phyloP scores from a whole-genome alignment of 2,888 invertebrate species.

The Xanthia togata region DNA sequence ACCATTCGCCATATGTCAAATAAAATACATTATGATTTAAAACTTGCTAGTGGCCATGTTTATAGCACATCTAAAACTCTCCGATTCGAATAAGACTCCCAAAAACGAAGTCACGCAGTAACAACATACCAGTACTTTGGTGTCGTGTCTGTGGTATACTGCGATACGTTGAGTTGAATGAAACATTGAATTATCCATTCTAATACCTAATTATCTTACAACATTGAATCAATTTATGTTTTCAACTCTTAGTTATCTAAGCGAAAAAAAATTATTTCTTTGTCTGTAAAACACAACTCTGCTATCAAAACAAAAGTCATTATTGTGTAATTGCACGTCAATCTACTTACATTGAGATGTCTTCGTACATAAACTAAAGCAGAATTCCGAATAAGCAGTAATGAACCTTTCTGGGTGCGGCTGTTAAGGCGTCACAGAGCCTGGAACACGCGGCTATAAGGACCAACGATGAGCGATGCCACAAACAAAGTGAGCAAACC shows the following conservation, averaged over 20 bases:
- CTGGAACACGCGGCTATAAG: slow-evolving; percentile 20
- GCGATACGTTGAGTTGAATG: not conserved
- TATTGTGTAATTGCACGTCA: not conserved
- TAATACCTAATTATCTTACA: not conserved
- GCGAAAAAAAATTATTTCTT: not conserved
- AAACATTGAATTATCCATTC: not conserved
- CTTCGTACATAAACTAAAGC: not conserved
- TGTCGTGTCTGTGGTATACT: not conserved
- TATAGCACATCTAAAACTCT: not conserved
- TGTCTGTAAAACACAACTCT: not conserved
- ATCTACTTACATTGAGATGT: not conserved
- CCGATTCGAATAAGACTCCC: not conserved
- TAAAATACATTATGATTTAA: not conserved
- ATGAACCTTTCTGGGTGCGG: too few relatives aligned
- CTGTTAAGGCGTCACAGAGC: slow-evolving; percentile 8
- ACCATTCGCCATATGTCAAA: not conserved
- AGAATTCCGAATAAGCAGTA: not conserved
- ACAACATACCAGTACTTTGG: not conserved
- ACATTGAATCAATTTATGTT: not conserved
- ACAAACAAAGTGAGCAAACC: slow-evolving; percentile 44
- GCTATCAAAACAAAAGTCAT: not conserved
- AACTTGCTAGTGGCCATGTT: not conserved
- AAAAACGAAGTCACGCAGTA: not conserved
- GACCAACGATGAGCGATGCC: slow-evolving; percentile 7
- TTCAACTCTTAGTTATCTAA: not conserved